Evolutionary conservation across 2,113 vertebrate genomes (phyloP).

Genomic region (chimpanzee (Pan troglodytes)): NHGRI_mPanTro3-v2.1_pri NC_072402.2:45749001-45749500

Average conservation of each 20-base stretch:
- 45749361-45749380: neutral
- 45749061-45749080: neutral
- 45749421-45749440: neutral
- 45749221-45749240: neutral
- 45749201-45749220: neutral
- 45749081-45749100: neutral
- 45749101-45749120: neutral
- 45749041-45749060: neutral
- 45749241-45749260: neutral
- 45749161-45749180: neutral
- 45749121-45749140: neutral
- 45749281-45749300: neutral
- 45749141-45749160: neutral
- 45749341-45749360: neutral
- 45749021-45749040: neutral
- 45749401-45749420: neutral
- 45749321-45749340: neutral
- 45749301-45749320: neutral
- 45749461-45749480: neutral
- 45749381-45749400: neutral
- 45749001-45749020: neutral
- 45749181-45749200: neutral
- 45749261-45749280: neutral
- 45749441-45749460: neutral
- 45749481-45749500: neutral